phyloP scores from a whole-genome alignment of 1,140 invertebrate species.

The Cyphomyrmex costatus region DNA sequence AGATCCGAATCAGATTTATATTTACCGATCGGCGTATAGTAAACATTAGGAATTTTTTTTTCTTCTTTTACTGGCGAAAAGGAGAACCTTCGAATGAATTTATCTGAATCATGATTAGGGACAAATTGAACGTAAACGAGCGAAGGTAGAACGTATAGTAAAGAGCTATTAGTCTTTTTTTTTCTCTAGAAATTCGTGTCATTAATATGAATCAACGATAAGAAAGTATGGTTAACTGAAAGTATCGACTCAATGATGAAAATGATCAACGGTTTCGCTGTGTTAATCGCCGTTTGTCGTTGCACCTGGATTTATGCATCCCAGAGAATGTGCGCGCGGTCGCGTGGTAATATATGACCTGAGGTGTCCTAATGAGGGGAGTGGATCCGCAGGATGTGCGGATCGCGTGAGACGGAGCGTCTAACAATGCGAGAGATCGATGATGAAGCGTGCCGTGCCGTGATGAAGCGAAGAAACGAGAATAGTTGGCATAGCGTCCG shows the following conservation, averaged over 20 bases:
- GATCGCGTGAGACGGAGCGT: slow-evolving; percentile 75
- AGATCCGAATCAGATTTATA: slow-evolving; percentile 57
- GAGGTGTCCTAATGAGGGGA: slow-evolving; percentile 75
- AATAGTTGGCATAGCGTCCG: slow-evolving; percentile 39
- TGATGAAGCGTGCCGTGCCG: slow-evolving; percentile 74
- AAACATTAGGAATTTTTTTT: slow-evolving; percentile 31
- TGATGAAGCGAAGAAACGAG: slow-evolving; percentile 46
- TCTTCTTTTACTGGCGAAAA: neutral
- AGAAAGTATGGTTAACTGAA: slow-evolving; percentile 12
- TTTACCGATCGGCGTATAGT: slow-evolving; percentile 18
- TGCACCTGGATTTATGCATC: slow-evolving; percentile 67
- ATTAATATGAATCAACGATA: slow-evolving; percentile 45
- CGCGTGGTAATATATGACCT: slow-evolving; percentile 63
- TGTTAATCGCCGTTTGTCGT: slow-evolving; percentile 69
- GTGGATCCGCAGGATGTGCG: slow-evolving; percentile 73
- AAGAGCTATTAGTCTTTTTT: neutral
- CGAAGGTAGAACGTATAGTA: neutral
- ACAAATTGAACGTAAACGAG: neutral
- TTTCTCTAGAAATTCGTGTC: neutral
- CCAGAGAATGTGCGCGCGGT: slow-evolving; percentile 45
- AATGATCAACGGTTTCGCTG: slow-evolving; percentile 1
- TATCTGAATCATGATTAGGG: neutral
- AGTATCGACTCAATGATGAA: neutral
- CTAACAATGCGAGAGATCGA: slow-evolving; percentile 79
- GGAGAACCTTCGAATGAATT: neutral